Conservation (phyloP, 2,888 invertebrate genomes). For the Hemistola chrysoprasaria region DNA sequence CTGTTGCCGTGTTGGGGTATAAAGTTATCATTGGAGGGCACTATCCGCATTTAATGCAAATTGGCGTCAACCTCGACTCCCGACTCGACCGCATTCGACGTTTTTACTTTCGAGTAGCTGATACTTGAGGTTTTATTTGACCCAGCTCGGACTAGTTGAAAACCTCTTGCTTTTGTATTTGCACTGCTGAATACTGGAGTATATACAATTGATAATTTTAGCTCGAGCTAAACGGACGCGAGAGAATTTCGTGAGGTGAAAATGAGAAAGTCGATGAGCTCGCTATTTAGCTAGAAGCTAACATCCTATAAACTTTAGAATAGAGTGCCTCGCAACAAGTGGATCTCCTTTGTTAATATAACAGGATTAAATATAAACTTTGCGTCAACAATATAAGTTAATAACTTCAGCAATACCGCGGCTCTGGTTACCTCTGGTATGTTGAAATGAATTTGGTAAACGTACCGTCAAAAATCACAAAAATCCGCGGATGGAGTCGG, state of each 20-base stretch:
- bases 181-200: conserved; percentile 60
- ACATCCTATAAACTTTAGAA: conserved; percentile 49
- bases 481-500: conserved; percentile 55
- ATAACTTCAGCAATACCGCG: conserved; percentile 18
- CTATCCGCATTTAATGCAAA: conserved; percentile 78
- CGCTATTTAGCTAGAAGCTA: conserved; percentile 44
- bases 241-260: conserved; percentile 53
- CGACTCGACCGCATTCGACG: conserved; percentile 57
- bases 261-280: conserved; percentile 48
- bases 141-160: conserved; percentile 57
- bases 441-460: conserved; percentile 34
- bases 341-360: conserved; percentile 44
- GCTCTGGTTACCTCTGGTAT: conserved; percentile 15
- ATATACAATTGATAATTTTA: conserved; percentile 61
- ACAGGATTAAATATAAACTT: conserved; percentile 32
- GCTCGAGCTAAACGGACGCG: conserved; percentile 43
- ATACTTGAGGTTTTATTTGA: conserved; percentile 71
- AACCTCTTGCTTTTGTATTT: conserved; percentile 65
- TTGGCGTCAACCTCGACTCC: conserved; percentile 56
- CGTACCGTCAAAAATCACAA: conserved; percentile 47
- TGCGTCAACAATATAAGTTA: conserved; percentile 24
- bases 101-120: conserved; percentile 75
- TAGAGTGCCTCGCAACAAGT: conserved; percentile 48
- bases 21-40: conserved; percentile 67
- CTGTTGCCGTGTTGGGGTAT: conserved; percentile 55